Conservation (phyloP, 2,888 invertebrate genomes). For the Anorthoa munda region DNA sequence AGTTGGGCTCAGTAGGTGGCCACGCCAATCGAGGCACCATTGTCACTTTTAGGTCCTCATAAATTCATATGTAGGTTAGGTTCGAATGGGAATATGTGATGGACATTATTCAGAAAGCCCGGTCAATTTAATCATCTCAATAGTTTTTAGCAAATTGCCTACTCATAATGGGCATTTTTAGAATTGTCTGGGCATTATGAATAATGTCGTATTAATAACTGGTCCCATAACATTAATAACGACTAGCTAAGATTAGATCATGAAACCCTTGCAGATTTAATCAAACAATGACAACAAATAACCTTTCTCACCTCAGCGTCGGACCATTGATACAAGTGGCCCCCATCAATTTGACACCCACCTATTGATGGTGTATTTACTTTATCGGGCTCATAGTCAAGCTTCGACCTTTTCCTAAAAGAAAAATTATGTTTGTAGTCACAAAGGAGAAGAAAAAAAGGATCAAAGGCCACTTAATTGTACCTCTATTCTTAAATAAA, state of each 20-base stretch:
- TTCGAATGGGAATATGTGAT: no score
- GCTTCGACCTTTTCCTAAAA: slow-evolving; percentile 1
- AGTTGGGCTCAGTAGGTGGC: no score
- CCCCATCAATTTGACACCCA: slow-evolving; percentile 17
- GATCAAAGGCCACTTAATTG: background rate
- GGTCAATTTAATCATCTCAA: no score
- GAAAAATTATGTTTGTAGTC: slow-evolving; percentile 9
- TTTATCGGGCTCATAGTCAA: background rate
- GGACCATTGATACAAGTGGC: slow-evolving; percentile 8
- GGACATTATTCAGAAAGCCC: no score
- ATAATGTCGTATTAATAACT: no score
- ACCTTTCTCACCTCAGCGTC: background rate
- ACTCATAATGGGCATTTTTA: no score
- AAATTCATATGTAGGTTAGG: no score
- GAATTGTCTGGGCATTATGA: no score
- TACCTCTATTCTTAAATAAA: background rate
- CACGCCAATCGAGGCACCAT: no score
- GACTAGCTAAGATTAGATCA: background rate
- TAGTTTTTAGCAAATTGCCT: no score
- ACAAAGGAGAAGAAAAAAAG: background rate
- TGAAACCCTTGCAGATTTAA: slow-evolving; percentile 6
- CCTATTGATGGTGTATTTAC: slow-evolving; percentile 12
- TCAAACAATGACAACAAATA: slow-evolving; percentile 19
- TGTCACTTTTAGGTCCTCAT: no score
- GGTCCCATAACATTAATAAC: background rate